Evolutionary conservation across 2,797 vertebrate genomes (phyloP), one percentile per base, ranked within the genome.

Genomic region (Odontamblyopus rebecca): DNA sequence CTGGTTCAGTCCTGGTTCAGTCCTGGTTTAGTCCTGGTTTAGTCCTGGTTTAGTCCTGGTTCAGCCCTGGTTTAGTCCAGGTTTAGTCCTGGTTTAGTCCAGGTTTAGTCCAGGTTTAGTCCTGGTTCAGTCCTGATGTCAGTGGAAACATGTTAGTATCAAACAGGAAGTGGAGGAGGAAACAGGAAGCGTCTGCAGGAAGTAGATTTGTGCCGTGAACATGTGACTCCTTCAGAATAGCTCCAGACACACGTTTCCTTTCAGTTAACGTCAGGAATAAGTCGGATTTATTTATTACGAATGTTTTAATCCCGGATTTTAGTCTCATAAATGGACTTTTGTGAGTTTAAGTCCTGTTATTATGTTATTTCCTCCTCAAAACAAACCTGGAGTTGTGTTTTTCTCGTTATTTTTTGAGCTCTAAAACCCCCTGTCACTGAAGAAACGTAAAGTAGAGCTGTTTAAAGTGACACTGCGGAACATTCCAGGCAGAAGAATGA

Each of bases 161-260:
- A 82, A 72, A 72, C 90, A 92, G 92, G 90, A 92, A 83, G 89
- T 86, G 86, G 87, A 86, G 85, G 74, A 75, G 62, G 70, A 86
- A 88, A 79, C 89, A 91, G 89, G 89, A 92, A 90, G 91, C 89
- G 81, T 60, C 85, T 72, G 89, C 85, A 87, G 81, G 86, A 90
- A 89, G 90, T 89, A 91, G 90, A 91, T 85, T 82, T 44, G 82
- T 79, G 71, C 75, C 81, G 79, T 83, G 89, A 89, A 88, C 85
- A 86, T 68, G 80, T 68, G 77, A 65, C 88, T 71, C 77, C 85
- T 13, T 27, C 29, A 29, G 27, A 59, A 59, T 1, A 30, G 44
- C 44, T 48, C 44, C 44, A n/a, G 0, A 51, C 16, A n/a, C 51
- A 7, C 16, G 2, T 53, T 53, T 53, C 16, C 16, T 32, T 32